Evolutionary conservation across 1,140 invertebrate species (phyloP), one percentile per base, ranked within the genome.

Genomic region (Caenorhabditis inopinata): DNA sequence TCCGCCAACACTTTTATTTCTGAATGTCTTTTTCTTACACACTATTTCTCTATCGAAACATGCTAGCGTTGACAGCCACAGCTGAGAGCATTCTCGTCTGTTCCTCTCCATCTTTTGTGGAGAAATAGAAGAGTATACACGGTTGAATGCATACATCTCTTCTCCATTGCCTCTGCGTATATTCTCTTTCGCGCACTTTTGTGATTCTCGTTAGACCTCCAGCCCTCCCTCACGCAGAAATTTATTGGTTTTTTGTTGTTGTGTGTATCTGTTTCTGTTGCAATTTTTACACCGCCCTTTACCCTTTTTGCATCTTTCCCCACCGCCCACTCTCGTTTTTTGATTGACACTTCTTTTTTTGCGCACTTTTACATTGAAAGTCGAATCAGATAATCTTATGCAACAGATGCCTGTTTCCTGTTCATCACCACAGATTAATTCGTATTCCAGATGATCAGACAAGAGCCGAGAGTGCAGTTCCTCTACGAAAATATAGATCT

Each of bases 1-100:
- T 58, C 27, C 38, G 18, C 32, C 58, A 58, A 16, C 14, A 23
- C n/a, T 58, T 7, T 32, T 32, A 12, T 16, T 6, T 32, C 11
- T 38, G 29, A 11, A 1, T 68, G 29, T 68, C 58, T 21, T n/a
- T 14, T 11, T 21, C 25, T 68, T 29, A 7, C 32, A 4, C 58
- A 68, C 58, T 68, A 38, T 68, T 68, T 68, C n/a, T 16, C 32
- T 68, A 68, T 68, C 38, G 38, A 68, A 68, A 68, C 58, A 32
- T 38, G n/a, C n/a, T 2, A 6, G 38, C 14, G 38, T 14, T 42
- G 5, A 14, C 38, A 42, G 5, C n/a, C 27, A 25, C 51, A 68
- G 58, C 58, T 68, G 58, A 68, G 58, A 38, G 32, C 12, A n/a
- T n/a, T n/a, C n/a, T 7, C 32, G 11, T 68, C 58, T 68, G 32